phyloP scores from a whole-genome alignment of 1,140 invertebrate species.

The Eciton burchellii region DNA sequence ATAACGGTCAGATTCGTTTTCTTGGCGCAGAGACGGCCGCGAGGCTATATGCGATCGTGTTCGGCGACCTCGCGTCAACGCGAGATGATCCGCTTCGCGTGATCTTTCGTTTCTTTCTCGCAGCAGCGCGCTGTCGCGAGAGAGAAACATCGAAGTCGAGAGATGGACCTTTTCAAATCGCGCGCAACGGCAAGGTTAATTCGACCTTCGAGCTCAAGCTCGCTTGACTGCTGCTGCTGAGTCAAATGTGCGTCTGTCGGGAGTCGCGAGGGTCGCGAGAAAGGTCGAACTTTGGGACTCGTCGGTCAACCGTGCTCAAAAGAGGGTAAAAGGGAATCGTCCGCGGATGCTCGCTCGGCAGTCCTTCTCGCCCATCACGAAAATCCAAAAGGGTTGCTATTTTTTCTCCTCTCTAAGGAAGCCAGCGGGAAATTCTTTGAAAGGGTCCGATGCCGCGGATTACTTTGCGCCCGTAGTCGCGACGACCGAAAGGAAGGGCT shows the following conservation, averaged over 20 bases:
- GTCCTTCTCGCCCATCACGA: constrained; percentile 54
- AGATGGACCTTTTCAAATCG: background rate
- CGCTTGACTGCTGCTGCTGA: constrained; percentile 45
- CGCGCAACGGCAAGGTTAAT: constrained; percentile 12
- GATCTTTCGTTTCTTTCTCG: too few relatives aligned
- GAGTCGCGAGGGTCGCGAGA: constrained; percentile 53
- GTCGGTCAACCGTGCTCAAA: constrained; percentile 61
- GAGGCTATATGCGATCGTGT: constrained; percentile 4
- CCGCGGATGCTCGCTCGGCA: constrained; percentile 18
- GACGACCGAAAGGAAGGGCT: constrained; percentile 54
- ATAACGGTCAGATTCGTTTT: constrained; percentile 43
- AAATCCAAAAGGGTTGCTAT: constrained; percentile 59
- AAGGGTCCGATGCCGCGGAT: constrained; percentile 60
- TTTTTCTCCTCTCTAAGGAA: constrained; percentile 61
- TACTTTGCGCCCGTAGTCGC: constrained; percentile 51
- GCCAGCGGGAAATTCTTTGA: constrained; percentile 67
- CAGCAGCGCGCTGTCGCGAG: too few relatives aligned
- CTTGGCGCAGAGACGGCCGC: background rate
- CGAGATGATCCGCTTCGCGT: too few relatives aligned
- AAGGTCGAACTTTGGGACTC: constrained; percentile 60
- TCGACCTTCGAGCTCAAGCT: constrained; percentile 15
- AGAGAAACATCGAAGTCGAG: background rate
- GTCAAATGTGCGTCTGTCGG: constrained; percentile 59
- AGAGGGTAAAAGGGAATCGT: constrained; percentile 59
- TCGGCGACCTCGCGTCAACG: background rate